Percentiles rank a stretch among this genome's conserved stretches.
phyloP scores from a whole-genome alignment of 2,797 vertebrate species.

The Acrossocheilus fasciatus region DNA sequence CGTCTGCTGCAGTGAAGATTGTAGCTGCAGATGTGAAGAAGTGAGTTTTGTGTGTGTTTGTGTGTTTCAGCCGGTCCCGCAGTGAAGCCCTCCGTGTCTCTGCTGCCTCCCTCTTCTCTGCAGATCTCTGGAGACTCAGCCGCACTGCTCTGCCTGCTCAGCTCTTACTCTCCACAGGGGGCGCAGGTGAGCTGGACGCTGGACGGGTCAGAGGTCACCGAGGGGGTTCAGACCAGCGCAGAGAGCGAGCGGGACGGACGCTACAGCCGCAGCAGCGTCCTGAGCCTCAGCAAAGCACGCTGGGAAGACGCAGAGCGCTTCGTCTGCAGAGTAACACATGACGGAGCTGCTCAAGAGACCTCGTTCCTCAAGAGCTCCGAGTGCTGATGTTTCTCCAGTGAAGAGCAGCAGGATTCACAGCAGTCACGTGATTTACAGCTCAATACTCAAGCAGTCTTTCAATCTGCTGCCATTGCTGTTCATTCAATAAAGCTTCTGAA shows the following conservation, averaged over 20 bases:
- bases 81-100: background rate
- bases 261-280: slow-evolving; percentile 29
- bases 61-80: background rate
- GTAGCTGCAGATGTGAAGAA: too few species aligned
- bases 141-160: background rate
- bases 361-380: background rate
- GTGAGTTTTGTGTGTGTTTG: too few species aligned
- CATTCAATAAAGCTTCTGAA: slow-evolving; percentile 16
- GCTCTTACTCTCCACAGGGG: slow-evolving; percentile 20
- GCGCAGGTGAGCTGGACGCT: slow-evolving; percentile 4
- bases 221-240: slow-evolving; percentile 9
- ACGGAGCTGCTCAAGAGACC: background rate
- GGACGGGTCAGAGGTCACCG: slow-evolving; percentile 17
- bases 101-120: background rate
- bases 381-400: slow-evolving; percentile 2
- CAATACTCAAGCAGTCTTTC: slow-evolving; percentile 4
- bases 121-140: background rate
- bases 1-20: too few species aligned
- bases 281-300: slow-evolving; percentile 22
- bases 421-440: background rate
- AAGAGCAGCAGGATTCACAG: background rate
- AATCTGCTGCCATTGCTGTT: background rate
- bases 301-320: background rate
- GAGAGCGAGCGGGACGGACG: background rate
- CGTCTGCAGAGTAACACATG: background rate